phyloP scores from a whole-genome alignment of 2,888 invertebrate genomes.

The Parnassius mnemosyne region DNA sequence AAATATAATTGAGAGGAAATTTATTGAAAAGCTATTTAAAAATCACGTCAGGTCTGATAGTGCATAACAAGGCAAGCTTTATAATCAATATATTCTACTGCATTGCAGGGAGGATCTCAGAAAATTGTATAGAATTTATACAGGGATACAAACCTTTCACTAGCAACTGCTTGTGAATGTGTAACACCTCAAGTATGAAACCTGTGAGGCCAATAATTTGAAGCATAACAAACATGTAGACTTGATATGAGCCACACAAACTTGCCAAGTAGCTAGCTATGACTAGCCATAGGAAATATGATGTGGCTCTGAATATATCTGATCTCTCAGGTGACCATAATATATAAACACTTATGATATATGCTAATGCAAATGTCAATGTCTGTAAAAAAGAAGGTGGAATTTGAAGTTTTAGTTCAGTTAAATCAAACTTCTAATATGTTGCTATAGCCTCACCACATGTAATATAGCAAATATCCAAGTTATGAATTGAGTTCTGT shows the following conservation, averaged over 20 bases:
- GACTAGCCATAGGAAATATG: slow-evolving; percentile 88
- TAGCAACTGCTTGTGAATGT: slow-evolving; percentile 75
- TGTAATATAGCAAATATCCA: too few relatives aligned
- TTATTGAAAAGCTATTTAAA: too few relatives aligned
- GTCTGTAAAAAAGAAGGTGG: slow-evolving; percentile 78
- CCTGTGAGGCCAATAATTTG: slow-evolving; percentile 85
- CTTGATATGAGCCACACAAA: slow-evolving; percentile 86
- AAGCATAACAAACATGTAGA: slow-evolving; percentile 86
- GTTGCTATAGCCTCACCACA: too few relatives aligned
- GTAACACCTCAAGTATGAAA: slow-evolving; percentile 81
- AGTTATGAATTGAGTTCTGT: too few relatives aligned
- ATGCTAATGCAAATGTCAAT: slow-evolving; percentile 83
- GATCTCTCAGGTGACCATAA: slow-evolving; percentile 88
- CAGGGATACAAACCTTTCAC: slow-evolving; percentile 57
- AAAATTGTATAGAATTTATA: too few relatives aligned
- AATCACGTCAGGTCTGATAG: too few relatives aligned
- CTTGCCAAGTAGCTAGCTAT: slow-evolving; percentile 88
- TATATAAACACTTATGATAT: slow-evolving; percentile 85
- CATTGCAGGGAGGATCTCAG: too few relatives aligned
- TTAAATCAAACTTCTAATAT: too few relatives aligned
- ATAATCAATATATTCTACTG: too few relatives aligned
- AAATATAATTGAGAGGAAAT: too few relatives aligned
- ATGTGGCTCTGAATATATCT: slow-evolving; percentile 83
- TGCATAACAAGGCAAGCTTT: too few relatives aligned
- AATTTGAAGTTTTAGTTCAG: neutral